Evolutionary conservation across 2,113 vertebrate genomes (phyloP), one percentile per base, ranked within the genome.

Genomic region (Greenwoodochromis staneri): DNA sequence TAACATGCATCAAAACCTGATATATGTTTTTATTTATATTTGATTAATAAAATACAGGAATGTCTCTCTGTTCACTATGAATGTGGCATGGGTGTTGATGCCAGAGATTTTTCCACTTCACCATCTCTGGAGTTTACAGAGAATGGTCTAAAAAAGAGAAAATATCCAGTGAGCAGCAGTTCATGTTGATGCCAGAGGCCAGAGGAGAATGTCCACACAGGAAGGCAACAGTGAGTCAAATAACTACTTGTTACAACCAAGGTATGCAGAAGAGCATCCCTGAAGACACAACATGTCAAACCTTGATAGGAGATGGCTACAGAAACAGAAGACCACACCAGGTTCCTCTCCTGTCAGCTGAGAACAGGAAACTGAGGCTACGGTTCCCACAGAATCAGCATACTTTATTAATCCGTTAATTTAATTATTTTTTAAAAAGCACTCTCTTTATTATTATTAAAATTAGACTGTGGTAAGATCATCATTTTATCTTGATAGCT

Each of bases 401-500:
- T 21, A 66, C 10, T 66, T 66, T 13, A 66, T 38, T 38, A 66
- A 66, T 38, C 61, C 1, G 0, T 61, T 61, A 61, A 61, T 61
- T 61, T 10, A 19, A 66, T 66, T 8, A 0, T 21, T 0, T n/a
- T 13, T 38, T 12, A 8, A 66, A 66, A 66, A 66, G 19, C 61
- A 66, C 61, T 66, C 31, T 5, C 34, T 66, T 66, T 66, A 66
- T 66, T 66, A 69, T 69, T 69, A 40, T 69, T 69, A 6, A 21
- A 69, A 69, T 69, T 69, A 40, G 36, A 38, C 34, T 38, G 34
- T 38, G 19, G 19, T 66, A 66, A 38, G 19, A 69, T 69, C 36
- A 40, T 40, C 11, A 69, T 40, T 69, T 40, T 40, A 69, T 69
- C 36, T 9, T 69, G 7, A 69, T 71, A 14, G 36, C 63, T 42